Conservation (phyloP, 2,797 vertebrate genomes). For the Microctenopoma lineatum region DNA sequence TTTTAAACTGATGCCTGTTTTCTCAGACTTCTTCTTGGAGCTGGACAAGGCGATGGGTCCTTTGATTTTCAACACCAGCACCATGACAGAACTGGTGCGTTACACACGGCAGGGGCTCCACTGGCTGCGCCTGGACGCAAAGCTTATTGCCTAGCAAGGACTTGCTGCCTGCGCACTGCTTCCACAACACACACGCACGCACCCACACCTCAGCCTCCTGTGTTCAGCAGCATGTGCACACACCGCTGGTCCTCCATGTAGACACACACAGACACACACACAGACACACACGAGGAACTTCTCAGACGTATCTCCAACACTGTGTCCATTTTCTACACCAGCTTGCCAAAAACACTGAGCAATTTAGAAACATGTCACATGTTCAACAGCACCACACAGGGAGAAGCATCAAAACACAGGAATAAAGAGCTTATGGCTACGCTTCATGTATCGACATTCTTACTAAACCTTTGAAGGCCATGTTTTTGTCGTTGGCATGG, state of each 20-base stretch:
- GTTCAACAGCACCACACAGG: constrained; percentile 56
- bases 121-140: constrained; percentile 96
- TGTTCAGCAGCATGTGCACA: constrained; percentile 51
- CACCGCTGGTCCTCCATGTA: constrained; percentile 70
- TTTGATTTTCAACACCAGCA: constrained; percentile 97
- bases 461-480: constrained; percentile 58
- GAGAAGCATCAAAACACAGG: constrained; percentile 58
- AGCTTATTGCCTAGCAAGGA: constrained; percentile 84
- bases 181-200: constrained; percentile 23
- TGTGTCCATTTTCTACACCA: constrained; percentile 91
- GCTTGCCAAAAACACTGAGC: constrained; percentile 85
- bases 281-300: constrained; percentile 72
- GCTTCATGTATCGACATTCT: constrained; percentile 58
- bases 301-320: constrained; percentile 94
- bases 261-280: constrained; percentile 67
- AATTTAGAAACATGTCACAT: constrained; percentile 63
- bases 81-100: constrained; percentile 98
- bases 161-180: constrained; percentile 52
- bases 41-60: constrained; percentile 98
- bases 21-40: constrained; percentile 94
- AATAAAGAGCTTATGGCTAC: constrained; percentile 50
- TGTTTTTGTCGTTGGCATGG: constrained; percentile 64
- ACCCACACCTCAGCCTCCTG: constrained; percentile 48
- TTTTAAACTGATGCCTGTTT: constrained; percentile 5
- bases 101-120: constrained; percentile 97